A percentile compares a stretch with the other conserved stretches of the same genome.
Evolutionary conservation across 2,113 vertebrate genomes (phyloP).

Genomic region (human (Homo sapiens)): DNA sequence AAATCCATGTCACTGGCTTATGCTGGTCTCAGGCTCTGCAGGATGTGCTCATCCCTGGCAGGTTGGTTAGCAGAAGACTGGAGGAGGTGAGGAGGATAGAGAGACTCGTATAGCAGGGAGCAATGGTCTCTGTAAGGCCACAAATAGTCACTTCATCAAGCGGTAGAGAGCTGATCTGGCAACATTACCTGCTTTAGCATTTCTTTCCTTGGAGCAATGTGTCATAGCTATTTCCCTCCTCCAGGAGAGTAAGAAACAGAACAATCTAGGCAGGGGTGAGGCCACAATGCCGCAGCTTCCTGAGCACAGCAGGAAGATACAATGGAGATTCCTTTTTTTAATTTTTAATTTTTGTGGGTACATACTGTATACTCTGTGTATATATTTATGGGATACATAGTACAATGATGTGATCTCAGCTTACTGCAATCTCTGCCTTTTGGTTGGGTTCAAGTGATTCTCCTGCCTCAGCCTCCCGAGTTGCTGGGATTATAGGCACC

Average conservation of each 20-base stretch:
- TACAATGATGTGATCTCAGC: background rate
- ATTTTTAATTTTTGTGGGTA: too few relatives aligned
- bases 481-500: background rate
- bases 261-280: background rate
- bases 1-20: background rate
- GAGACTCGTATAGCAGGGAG: too few relatives aligned
- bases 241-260: background rate
- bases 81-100: background rate
- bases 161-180: background rate
- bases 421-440: background rate
- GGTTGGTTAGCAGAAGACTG: too few relatives aligned
- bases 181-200: background rate
- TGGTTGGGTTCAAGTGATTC: background rate
- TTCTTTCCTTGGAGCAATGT: background rate
- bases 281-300: background rate
- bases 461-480: background rate
- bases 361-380: too few relatives aligned
- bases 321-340: too few relatives aligned
- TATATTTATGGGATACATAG: background rate
- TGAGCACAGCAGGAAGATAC: too few relatives aligned
- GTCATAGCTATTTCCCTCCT: background rate
- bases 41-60: background rate
- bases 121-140: background rate
- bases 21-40: background rate
- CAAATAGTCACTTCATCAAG: background rate